Evolutionary conservation across 2,888 invertebrate genomes (phyloP).

Genomic region (Yponomeuta malinellus): DNA sequence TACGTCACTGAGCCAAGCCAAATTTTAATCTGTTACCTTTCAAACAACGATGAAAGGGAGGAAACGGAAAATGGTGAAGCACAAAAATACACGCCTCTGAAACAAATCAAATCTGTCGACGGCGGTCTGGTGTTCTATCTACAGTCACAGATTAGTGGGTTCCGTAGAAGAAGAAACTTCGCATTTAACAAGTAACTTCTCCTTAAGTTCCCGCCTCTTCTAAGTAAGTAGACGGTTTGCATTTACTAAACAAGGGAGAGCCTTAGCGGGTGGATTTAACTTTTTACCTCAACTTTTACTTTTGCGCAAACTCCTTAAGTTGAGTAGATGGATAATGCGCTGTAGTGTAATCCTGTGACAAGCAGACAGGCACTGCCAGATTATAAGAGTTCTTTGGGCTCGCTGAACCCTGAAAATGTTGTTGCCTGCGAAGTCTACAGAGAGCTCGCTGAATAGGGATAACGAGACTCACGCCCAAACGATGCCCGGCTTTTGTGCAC

Average conservation of each 20-base stretch:
- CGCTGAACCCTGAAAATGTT: constrained; percentile 34
- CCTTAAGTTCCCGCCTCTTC: too few relatives aligned
- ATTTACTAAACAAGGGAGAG: not conserved
- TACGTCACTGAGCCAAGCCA: too few relatives aligned
- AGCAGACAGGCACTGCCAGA: constrained; percentile 8
- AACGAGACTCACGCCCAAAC: constrained; percentile 47
- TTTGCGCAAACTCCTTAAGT: not conserved
- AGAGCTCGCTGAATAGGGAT: constrained; percentile 49
- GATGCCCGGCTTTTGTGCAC: constrained; percentile 38
- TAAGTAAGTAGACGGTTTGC: not conserved
- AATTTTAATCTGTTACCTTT: not conserved
- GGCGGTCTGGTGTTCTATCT: not conserved
- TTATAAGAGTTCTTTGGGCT: constrained; percentile 6
- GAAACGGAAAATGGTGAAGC: not conserved
- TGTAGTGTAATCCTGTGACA: constrained; percentile 6
- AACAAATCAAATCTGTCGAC: not conserved
- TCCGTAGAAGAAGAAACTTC: not conserved
- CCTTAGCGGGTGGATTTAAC: constrained; percentile 1
- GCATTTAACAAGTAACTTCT: not conserved
- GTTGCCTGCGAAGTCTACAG: constrained; percentile 3
- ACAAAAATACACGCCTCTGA: not conserved
- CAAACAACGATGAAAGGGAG: not conserved
- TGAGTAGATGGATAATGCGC: constrained; percentile 5
- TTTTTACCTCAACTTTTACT: not conserved
- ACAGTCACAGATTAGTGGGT: not conserved